phyloP scores from a whole-genome alignment of 2,797 vertebrate species.

The Myoxocephalus aenaeus region DNA sequence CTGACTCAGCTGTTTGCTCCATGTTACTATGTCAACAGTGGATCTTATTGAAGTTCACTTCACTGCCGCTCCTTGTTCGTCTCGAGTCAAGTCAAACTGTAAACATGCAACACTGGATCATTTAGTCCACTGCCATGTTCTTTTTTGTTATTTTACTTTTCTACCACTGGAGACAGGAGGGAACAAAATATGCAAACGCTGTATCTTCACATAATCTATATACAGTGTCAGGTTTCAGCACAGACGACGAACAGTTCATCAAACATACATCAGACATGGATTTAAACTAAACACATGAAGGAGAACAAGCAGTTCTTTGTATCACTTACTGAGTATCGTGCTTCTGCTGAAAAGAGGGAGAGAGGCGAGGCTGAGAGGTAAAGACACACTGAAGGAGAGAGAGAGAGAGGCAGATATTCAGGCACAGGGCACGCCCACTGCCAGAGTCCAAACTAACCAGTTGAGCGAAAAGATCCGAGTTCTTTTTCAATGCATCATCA shows the following conservation, averaged over 20 bases:
- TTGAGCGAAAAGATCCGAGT: constrained; percentile 8
- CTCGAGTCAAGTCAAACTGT: neutral
- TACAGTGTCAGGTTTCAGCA: constrained; percentile 3
- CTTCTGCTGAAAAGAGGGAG: neutral
- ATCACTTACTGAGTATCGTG: constrained; percentile 32
- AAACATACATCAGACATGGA: neutral
- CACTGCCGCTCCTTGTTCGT: neutral
- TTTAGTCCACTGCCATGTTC: neutral
- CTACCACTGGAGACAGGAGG: neutral
- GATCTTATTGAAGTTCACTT: neutral
- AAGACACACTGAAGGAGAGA: neutral
- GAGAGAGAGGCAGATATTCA: neutral
- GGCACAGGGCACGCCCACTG: constrained; percentile 25
- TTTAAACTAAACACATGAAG: fast-evolving
- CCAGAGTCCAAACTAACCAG: constrained; percentile 12
- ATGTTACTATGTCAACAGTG: neutral
- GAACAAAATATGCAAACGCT: neutral
- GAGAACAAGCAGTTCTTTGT: neutral
- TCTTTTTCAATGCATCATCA: constrained; percentile 46
- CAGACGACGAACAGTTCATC: neutral
- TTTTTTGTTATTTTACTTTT: neutral
- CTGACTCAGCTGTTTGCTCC: neutral
- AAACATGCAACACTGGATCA: neutral
- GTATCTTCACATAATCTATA: no score
- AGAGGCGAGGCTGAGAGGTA: neutral